These are phyloP conservation scores for Phyllostomus discolor DNA, from an alignment of 2,113 vertebrate genomes.

Conservation along the genomic window DNA sequence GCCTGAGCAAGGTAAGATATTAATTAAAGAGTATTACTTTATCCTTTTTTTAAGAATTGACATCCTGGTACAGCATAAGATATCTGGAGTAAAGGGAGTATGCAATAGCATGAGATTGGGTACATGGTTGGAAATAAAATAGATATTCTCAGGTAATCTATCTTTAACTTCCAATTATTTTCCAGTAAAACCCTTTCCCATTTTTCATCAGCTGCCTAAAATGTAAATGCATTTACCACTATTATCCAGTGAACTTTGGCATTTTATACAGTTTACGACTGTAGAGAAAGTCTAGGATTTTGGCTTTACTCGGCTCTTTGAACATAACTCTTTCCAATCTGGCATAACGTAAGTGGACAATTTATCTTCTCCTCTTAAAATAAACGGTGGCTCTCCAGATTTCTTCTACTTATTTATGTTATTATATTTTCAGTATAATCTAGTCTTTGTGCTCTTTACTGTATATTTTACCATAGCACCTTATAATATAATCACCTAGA, in stretches of 20 bases:
- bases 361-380: background rate
- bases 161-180: background rate
- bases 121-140: background rate
- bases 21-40: background rate
- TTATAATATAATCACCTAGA: background rate
- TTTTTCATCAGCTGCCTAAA: background rate
- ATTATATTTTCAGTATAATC: background rate
- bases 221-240: background rate
- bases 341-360: background rate
- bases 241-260: background rate
- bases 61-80: background rate
- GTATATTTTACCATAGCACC: background rate
- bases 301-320: background rate
- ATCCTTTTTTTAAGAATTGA: background rate
- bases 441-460: background rate
- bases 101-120: background rate
- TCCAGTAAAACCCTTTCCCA: background rate
- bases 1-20: background rate
- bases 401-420: background rate
- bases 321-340: background rate
- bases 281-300: background rate
- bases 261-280: background rate
- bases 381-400: background rate
- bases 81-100: background rate
- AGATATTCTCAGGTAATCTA: background rate